Evolutionary conservation across 2,113 vertebrate genomes (phyloP).

Genomic region (Willisornis vidua): DNA sequence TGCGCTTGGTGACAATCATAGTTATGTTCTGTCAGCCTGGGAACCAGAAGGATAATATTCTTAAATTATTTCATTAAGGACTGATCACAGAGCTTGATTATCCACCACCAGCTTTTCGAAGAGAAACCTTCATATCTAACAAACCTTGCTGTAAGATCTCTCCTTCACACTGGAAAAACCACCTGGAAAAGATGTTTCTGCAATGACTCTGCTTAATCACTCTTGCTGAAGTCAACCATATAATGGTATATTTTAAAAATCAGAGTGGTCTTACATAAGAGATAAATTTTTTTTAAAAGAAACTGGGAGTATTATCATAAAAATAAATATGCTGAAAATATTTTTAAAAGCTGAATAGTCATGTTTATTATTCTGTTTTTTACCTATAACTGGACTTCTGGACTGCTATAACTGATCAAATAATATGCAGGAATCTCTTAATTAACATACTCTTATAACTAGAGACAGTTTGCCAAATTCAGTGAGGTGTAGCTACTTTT

Average conservation of each 20-base stretch:
- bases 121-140: neutral
- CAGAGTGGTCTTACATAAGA: neutral
- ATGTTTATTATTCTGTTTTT: neutral
- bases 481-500: neutral
- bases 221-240: neutral
- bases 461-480: conserved; percentile 19
- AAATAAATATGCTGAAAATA: neutral
- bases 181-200: neutral
- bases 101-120: neutral
- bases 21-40: neutral
- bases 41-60: neutral
- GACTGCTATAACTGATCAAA: neutral
- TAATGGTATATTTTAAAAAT: neutral
- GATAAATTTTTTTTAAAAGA: neutral
- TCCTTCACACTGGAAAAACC: neutral
- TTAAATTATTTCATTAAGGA: neutral
- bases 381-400: neutral
- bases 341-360: neutral
- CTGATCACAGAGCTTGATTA: neutral
- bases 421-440: neutral
- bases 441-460: neutral
- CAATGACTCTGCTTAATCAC: neutral
- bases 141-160: neutral
- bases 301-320: neutral
- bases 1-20: neutral